Evolutionary conservation across 35 echinoderm and acorn worm species (phyloP).

Genomic region (Strongylocentrotus purpuratus): DNA sequence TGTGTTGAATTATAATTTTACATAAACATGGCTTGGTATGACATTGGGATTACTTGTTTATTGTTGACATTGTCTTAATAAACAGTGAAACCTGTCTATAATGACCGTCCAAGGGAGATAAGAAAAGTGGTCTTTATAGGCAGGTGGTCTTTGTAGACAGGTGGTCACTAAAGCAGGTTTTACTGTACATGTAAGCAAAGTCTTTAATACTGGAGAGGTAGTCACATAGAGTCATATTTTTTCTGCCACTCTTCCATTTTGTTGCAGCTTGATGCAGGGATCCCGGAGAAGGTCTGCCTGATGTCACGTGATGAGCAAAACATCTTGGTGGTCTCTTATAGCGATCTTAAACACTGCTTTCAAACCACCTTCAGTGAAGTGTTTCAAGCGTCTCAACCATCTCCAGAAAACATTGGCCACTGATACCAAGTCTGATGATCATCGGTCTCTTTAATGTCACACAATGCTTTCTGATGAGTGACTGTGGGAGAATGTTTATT

Average conservation of each 20-base stretch:
- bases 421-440: background rate
- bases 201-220: too few relatives aligned
- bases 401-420: background rate
- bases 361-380: conserved; percentile 87
- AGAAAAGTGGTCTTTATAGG: too few relatives aligned
- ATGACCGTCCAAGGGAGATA: too few relatives aligned
- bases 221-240: background rate
- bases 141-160: too few relatives aligned
- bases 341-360: conserved; percentile 92
- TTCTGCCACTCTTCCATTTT: background rate
- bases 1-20: too few relatives aligned
- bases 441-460: background rate
- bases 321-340: conserved; percentile 88
- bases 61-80: background rate
- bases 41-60: background rate
- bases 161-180: too few relatives aligned
- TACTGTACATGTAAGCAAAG: background rate
- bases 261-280: conserved; percentile 90
- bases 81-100: too few relatives aligned
- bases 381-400: conserved; percentile 51
- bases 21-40: too few relatives aligned
- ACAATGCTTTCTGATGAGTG: too few relatives aligned
- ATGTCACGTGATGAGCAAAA: conserved; percentile 94
- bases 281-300: conserved; percentile 92
- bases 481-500: too few relatives aligned